Conservation (phyloP, 2,113 vertebrate genomes). For the Calyptommatus sinebrachiatus region DNA sequence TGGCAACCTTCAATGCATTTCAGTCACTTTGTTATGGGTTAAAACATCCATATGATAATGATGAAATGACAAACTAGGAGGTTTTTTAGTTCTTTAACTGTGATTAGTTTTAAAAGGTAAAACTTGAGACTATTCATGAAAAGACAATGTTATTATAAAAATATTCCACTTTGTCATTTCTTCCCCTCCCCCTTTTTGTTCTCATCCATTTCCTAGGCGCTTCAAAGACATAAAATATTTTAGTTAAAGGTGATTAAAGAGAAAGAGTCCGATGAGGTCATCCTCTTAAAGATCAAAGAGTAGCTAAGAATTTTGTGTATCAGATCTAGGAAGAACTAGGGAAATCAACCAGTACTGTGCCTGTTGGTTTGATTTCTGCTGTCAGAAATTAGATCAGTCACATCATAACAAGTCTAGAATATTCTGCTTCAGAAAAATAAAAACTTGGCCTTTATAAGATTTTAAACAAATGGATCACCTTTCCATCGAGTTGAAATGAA, state of each 20-base stretch:
- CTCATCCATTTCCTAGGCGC: constrained; percentile 4
- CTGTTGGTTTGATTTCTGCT: constrained; percentile 25
- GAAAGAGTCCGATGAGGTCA: constrained; percentile 31
- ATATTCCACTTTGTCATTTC: not conserved
- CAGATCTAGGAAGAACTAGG: constrained; percentile 15
- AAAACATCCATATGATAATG: constrained; percentile 8
- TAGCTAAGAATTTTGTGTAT: constrained; percentile 21
- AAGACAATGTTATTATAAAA: not conserved
- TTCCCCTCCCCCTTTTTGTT: not conserved
- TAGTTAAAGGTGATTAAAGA: constrained; percentile 33
- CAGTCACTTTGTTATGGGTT: too few relatives aligned
- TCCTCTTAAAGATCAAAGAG: constrained; percentile 30
- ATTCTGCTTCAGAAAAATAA: constrained; percentile 11
- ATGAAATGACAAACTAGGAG: not conserved
- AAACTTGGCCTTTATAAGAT: not conserved
- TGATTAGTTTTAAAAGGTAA: not conserved
- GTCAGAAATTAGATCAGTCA: constrained; percentile 28
- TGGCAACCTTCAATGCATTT: too few relatives aligned
- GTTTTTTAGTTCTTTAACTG: not conserved
- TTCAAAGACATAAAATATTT: constrained; percentile 34
- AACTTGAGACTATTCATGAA: not conserved
- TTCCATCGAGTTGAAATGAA: not conserved
- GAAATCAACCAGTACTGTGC: constrained; percentile 26
- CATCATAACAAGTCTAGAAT: not conserved
- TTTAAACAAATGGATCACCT: not conserved